Evolutionary conservation across 2,888 invertebrate genomes (phyloP).

Genomic region (Trachelus troglodyta): DNA sequence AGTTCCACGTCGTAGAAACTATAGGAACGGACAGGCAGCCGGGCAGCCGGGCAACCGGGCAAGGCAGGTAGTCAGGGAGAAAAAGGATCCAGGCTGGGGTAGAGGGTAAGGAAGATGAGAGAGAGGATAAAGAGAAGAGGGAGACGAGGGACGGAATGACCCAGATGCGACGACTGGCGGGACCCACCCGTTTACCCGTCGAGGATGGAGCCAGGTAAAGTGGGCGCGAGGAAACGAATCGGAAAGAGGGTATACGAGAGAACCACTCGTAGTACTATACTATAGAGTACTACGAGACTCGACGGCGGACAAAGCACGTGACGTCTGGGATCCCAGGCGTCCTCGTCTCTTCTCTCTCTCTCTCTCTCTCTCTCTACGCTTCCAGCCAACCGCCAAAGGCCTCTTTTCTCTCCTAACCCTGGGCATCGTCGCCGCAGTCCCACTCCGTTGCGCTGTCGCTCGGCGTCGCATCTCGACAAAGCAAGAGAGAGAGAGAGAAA

Average conservation of each 20-base stretch:
- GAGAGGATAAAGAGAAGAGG: constrained; percentile 1
- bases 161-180: constrained; percentile 39
- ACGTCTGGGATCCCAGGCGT: constrained; percentile 49
- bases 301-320: constrained; percentile 47
- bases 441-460: neutral
- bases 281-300: constrained; percentile 7
- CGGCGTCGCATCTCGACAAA: neutral
- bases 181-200: constrained; percentile 26
- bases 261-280: constrained; percentile 9
- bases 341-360: constrained; percentile 29
- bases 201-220: constrained; percentile 19
- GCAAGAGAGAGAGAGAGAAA: neutral
- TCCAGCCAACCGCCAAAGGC: constrained; percentile 11
- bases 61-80: neutral
- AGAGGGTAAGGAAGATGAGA: neutral
- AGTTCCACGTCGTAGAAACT: neutral
- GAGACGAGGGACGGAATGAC: constrained; percentile 37
- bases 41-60: neutral
- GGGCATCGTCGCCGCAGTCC: neutral
- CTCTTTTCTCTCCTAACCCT: neutral
- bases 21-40: neutral
- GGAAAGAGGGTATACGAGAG: constrained; percentile 11
- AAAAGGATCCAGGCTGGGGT: neutral
- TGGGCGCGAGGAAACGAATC: constrained; percentile 27
- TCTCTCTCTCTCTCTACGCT: neutral